Conservation (phyloP, 2,797 vertebrate genomes). For the Natrix natrix region DNA sequence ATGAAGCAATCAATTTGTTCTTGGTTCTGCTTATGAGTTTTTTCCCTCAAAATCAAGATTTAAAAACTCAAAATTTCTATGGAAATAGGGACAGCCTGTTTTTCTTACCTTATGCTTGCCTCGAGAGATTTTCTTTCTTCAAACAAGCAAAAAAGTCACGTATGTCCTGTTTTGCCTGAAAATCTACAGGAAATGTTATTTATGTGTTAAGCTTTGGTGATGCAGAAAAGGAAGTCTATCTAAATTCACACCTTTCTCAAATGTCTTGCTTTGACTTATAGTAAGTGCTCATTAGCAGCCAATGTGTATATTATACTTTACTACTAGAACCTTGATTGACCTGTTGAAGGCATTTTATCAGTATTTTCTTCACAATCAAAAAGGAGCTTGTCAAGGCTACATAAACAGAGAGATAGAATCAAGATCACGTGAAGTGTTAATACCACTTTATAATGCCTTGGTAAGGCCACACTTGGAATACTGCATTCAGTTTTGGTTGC, state of each 20-base stretch:
- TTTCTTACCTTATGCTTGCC: background rate
- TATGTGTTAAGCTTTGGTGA: background rate
- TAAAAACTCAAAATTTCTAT: background rate
- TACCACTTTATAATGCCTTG: too few species aligned
- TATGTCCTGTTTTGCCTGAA: background rate
- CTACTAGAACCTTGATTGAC: background rate
- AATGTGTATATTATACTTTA: background rate
- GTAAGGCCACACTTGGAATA: too few species aligned
- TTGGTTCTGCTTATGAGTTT: background rate
- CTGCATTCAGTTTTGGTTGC: too few species aligned
- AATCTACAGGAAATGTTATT: background rate
- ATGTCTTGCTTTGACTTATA: background rate
- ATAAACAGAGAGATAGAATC: too few species aligned
- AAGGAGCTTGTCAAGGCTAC: background rate
- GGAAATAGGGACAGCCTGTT: background rate
- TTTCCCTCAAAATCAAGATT: background rate
- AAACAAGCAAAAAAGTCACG: background rate
- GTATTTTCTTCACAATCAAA: background rate
- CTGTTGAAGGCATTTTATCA: background rate
- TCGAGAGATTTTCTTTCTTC: background rate
- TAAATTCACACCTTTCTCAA: background rate
- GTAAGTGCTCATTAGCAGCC: background rate
- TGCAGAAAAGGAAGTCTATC: background rate
- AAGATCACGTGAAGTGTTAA: too few species aligned
- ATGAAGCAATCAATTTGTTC: background rate